Evolutionary conservation across 2,797 vertebrate genomes (phyloP), one percentile per base, ranked within the genome.

Genomic region (Discoglossus pictus): DNA sequence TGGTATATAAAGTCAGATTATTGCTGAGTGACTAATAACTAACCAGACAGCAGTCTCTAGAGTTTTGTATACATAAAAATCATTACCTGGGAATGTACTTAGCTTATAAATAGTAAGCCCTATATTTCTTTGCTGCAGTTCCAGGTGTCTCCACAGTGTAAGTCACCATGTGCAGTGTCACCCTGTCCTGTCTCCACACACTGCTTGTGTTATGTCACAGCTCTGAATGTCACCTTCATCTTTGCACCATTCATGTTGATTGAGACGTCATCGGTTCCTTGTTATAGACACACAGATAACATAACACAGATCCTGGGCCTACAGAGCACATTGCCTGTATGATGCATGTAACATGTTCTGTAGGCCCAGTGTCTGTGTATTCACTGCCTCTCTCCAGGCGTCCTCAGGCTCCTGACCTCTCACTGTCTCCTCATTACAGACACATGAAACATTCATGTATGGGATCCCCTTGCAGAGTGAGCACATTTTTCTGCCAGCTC

Each of bases 351-450:
- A 42, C 17, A 13, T 3, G n/a, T 9, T 9, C n/a, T 16, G n/a
- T 6, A 13, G 7, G 39, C 39, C 39, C 17, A 7, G 16, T 18
- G 20, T 44, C 6, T 44, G 16, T 44, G 11, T 16, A 17, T 18
- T 9, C 20, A 16, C 42, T 21, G 4, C 17, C 42, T 7, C 20
- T 44, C 4, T 44, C 27, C 4, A 8, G 27, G 27, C 8, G 27
- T 20, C 17, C 24, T 60, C 24, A 59, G 46, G 40, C 48, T 59
- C 36, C 25, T 71, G 68, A 52, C 61, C 68, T 55, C 35, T 35
- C 39, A 3, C n/a, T 71, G 61, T 64, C 68, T 59, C 62, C 68
- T 71, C 61, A 64, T 71, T 59, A 65, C 53, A 64, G 53, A 13
- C 56, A 27, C 38, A 63, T 71, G 9, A 71, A 71, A 56, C 17